Evolutionary conservation across 1,140 invertebrate genomes (phyloP), one percentile per base, ranked within the genome.

Genomic region (Solen grandis): DNA sequence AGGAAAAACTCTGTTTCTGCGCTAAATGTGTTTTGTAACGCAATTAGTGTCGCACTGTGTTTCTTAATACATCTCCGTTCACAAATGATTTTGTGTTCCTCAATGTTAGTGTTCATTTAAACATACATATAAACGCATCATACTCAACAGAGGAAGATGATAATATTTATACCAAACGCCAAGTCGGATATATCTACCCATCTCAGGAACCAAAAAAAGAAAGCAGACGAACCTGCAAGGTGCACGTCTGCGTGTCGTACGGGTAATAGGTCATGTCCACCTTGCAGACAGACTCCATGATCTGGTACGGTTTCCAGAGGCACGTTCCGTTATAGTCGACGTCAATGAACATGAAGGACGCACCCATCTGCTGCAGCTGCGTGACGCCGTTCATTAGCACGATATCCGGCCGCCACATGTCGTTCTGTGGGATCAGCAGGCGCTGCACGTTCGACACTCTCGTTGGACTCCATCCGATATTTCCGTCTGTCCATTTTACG

Each of bases 361-460:
- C 38, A 27, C 74, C 74, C 74, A 76, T 76, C 14, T 31, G 31
- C 3, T 46, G 54, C 5, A 76, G 52, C 22, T 29, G 33, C 27
- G 36, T 16, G 50, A 65, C 65, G 14, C 60, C 74, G 38, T 76
- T 76, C 50, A 76, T 66, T n/a, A 76, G 10, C 13, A 62, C 62
- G 25, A 76, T 65, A 55, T 66, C 62, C 14, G 74, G 74, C 36
- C 57, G 65, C 74, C 74, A 76, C n/a, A 76, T n/a, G 27, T 76
- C 74, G 33, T 76, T n/a, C 60, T 76, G 73, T n/a, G 73, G 73
- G 8, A 76, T 76, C 13, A 76, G 73, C 5, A 76, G 59, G 52
- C 65, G 55, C n/a, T 55, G n/a, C 10, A 76, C 60, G n/a, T 60
- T 60, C 1, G 55, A 60, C 27, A 25, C 27, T 55, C 55, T 76